phyloP scores from a whole-genome alignment of 2,888 invertebrate genomes.

The Gryllus longicercus region DNA sequence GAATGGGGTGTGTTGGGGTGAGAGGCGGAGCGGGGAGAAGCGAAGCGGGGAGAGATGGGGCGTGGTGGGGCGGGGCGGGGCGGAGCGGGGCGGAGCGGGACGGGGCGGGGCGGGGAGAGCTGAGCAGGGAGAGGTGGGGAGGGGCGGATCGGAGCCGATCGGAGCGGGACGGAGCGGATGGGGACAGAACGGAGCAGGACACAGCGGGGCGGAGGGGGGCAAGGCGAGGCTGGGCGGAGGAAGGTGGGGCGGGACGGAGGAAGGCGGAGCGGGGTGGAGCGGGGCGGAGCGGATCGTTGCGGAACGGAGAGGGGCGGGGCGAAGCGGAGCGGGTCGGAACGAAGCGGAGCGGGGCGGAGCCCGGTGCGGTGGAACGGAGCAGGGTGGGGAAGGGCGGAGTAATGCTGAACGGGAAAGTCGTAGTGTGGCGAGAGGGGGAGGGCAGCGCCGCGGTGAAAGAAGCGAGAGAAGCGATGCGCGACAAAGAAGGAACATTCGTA shows the following conservation, averaged over 20 bases:
- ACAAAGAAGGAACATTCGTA: background rate
- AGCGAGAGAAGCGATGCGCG: background rate
- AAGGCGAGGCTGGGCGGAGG: constrained; percentile 3
- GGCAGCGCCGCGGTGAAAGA: background rate
- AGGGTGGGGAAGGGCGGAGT: background rate
- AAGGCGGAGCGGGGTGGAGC: no score
- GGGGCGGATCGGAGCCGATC: background rate
- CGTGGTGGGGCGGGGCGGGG: no score
- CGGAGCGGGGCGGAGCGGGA: no score
- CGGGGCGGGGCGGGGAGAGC: background rate
- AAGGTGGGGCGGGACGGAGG: background rate
- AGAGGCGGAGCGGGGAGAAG: constrained; percentile 27
- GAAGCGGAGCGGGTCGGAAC: background rate
- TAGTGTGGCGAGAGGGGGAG: background rate
- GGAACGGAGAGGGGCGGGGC: no score
- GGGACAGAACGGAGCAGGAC: background rate
- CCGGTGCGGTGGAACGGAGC: background rate
- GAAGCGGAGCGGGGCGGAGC: background rate
- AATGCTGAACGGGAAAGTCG: no score
- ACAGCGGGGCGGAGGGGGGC: background rate
- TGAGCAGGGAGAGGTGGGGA: no score
- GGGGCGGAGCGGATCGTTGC: background rate
- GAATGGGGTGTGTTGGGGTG: background rate
- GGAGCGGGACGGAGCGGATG: no score
- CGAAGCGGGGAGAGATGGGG: background rate